Base-by-base conservation (phyloP, 2,113 vertebrate genomes). In the Embiotoca jacksoni region DNA sequence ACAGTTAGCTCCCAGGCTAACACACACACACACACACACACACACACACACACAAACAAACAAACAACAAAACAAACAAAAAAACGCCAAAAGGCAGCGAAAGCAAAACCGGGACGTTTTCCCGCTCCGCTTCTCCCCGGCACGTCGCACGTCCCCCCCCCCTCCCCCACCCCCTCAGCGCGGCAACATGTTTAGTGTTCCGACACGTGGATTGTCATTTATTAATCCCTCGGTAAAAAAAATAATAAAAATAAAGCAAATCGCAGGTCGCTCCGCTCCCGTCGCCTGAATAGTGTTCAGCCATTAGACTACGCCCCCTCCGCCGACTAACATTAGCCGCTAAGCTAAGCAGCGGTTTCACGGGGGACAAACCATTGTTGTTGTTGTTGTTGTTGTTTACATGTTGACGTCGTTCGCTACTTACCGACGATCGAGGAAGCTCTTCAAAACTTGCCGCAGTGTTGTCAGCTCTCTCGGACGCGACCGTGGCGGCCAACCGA, bases 271-370 rank as follows among this genome's bases (percentile, higher is more conserved):
- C 75, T 11, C 8, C 10, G 9, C 7, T 49, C 32, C 4, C 31
- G 66, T 75, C 37, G 76, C 76, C 33, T 39, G 65, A 65, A 81
- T 77, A 87, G 64, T 86, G 64, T 83, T 55, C 82, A 87, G 83
- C 83, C 82, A 78, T 87, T 83, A 88, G 92, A 93, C 91, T 90
- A 93, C 92, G 92, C 92, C 92, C 92, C 92, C 92, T 87, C 80
- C 70, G 32, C 55, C 65, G 41, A 74, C 91, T 86, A 89, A 55
- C 80, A 35, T 72, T 89, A 86, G 87, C 91, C 58, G 62, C 79
- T 69, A 86, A 86, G 80, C 72, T 88, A 89, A 23, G 44, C 85
- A 57, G 7, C 55, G 46, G 35, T 30, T 74, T 63, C 14, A 5
- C 55, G 0, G 60, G 32, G 23, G 56, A 71, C 70, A 64, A 82